A percentile compares a stretch with the other conserved stretches of the same genome.
Evolutionary conservation across 1,140 invertebrate species (phyloP).

Genomic region (Bacillus rossius): DNA sequence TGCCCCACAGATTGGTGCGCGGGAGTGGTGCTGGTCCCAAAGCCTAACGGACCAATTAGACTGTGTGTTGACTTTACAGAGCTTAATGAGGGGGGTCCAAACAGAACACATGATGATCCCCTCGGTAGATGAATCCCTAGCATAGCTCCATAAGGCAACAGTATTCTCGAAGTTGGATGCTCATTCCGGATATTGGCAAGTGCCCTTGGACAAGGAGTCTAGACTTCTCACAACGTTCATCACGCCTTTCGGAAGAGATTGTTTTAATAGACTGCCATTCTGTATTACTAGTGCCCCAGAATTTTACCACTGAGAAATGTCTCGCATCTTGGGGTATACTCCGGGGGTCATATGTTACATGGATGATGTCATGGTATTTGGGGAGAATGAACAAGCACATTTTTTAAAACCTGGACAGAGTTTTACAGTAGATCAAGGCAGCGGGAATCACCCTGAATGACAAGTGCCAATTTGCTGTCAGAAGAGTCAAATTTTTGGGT

Average conservation of each 20-base stretch:
- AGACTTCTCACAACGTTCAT: conserved; percentile 22
- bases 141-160: background rate
- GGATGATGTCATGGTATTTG: conserved; percentile 7
- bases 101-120: conserved; percentile 21
- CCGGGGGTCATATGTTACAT: background rate
- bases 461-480: conserved; percentile 15
- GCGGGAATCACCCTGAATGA: conserved; percentile 15
- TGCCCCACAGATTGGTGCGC: conserved; percentile 37
- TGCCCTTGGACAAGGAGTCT: conserved; percentile 17
- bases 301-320: conserved; percentile 7
- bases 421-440: conserved; percentile 14
- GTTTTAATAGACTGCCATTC: conserved; percentile 19
- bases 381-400: conserved; percentile 3
- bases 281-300: conserved; percentile 15
- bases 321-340: background rate
- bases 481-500: conserved; percentile 30
- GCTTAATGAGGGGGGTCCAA: conserved; percentile 30
- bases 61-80: conserved; percentile 40
- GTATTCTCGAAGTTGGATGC: conserved; percentile 22
- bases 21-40: conserved; percentile 38
- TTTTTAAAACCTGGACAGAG: background rate
- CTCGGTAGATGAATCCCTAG: conserved; percentile 3
- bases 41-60: conserved; percentile 33
- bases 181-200: conserved; percentile 22
- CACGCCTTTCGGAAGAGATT: conserved; percentile 24